Conservation (phyloP, 35 echinoderm and acorn worm genomes). For the Strongylocentrotus purpuratus region DNA sequence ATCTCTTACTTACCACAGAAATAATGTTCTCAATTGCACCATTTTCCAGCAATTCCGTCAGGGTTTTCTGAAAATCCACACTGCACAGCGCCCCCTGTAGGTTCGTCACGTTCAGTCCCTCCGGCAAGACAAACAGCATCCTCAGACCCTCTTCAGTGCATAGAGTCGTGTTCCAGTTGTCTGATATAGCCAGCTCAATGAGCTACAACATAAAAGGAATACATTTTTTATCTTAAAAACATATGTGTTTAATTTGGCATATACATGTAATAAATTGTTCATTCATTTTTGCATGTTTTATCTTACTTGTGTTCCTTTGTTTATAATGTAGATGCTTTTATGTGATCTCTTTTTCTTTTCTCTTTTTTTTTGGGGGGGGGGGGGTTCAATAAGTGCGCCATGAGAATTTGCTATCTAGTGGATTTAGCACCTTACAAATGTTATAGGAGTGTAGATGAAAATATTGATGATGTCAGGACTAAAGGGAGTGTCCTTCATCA, state of each 20-base stretch:
- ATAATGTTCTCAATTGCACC: conserved; percentile 17
- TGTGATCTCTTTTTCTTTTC: too few species aligned
- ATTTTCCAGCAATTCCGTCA: conserved; percentile 14
- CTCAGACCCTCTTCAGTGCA: conserved; percentile 29
- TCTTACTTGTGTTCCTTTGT: too few species aligned
- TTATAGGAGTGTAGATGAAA: background rate
- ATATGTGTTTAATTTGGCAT: too few species aligned
- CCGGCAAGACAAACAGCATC: conserved; percentile 29
- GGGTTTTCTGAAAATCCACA: background rate
- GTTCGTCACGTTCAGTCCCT: conserved; percentile 15
- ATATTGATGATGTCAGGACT: background rate
- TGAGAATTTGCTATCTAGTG: too few species aligned
- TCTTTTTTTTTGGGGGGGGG: too few species aligned
- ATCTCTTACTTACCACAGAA: conserved; percentile 21
- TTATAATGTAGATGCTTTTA: too few species aligned
- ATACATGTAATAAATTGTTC: too few species aligned
- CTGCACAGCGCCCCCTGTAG: conserved; percentile 44
- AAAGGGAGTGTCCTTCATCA: background rate
- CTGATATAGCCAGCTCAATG: background rate
- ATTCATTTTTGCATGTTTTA: too few species aligned
- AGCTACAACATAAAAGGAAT: background rate
- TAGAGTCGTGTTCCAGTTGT: conserved; percentile 27
- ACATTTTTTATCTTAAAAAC: too few species aligned
- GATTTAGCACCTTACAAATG: background rate
- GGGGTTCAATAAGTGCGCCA: too few species aligned